Evolutionary conservation across 1,140 invertebrate species (phyloP).

Genomic region (Phocides pigmalion): DNA sequence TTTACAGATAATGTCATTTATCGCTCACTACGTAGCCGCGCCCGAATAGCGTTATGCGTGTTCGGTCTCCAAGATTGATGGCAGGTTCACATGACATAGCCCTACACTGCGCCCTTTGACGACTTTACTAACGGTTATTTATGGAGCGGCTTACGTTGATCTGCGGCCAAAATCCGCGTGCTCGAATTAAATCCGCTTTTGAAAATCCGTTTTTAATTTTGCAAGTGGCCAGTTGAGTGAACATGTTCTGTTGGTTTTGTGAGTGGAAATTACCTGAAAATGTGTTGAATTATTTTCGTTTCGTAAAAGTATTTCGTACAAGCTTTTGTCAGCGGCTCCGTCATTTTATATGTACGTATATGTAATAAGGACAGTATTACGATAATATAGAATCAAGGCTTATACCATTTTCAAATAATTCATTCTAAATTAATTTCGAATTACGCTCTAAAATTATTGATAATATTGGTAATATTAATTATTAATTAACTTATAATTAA

Average conservation of each 20-base stretch:
- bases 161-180: constrained; percentile 50
- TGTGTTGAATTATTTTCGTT: too few relatives aligned
- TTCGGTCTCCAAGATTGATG: constrained; percentile 70
- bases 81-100: constrained; percentile 77
- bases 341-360: too few relatives aligned
- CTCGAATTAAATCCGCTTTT: constrained; percentile 61
- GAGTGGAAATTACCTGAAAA: background rate
- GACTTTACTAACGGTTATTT: constrained; percentile 79
- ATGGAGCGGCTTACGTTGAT: constrained; percentile 61
- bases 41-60: constrained; percentile 52
- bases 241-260: background rate
- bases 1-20: background rate
- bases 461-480: too few relatives aligned
- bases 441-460: too few relatives aligned
- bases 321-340: too few relatives aligned
- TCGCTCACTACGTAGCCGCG: constrained; percentile 15
- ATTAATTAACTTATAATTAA: too few relatives aligned
- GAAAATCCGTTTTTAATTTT: constrained; percentile 42
- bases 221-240: background rate
- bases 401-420: too few relatives aligned
- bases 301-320: too few relatives aligned
- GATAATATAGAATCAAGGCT: too few relatives aligned
- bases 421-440: too few relatives aligned
- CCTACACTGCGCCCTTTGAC: constrained; percentile 73
- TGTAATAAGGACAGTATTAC: too few relatives aligned